Evolutionary conservation across 2,113 vertebrate genomes (phyloP).

Genomic region (Carassius carassius): DNA sequence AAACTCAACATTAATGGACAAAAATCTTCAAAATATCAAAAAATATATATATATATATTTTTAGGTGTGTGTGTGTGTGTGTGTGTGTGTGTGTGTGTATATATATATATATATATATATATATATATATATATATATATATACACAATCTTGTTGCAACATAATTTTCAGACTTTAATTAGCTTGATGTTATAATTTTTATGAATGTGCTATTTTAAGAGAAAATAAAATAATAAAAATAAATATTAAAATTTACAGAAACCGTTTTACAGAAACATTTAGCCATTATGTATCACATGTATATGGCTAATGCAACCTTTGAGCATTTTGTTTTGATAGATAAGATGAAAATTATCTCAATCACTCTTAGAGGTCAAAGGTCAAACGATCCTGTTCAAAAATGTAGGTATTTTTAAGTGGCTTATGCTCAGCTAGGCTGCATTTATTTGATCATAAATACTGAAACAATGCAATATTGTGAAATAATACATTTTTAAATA

Average conservation of each 20-base stretch:
- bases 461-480: neutral
- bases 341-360: neutral
- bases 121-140: too few relatives aligned
- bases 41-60: too few relatives aligned
- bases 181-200: neutral
- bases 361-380: conserved; percentile 21
- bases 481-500: neutral
- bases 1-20: neutral
- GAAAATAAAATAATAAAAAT: too few relatives aligned
- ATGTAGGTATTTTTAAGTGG: neutral
- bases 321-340: neutral
- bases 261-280: neutral
- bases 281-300: neutral
- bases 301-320: neutral
- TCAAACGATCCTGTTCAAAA: neutral
- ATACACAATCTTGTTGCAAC: neutral
- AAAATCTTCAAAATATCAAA: neutral
- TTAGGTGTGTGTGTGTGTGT: too few relatives aligned
- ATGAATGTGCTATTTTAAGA: neutral
- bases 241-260: too few relatives aligned
- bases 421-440: neutral
- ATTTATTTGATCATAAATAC: neutral
- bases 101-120: too few relatives aligned
- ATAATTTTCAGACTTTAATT: neutral
- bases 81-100: too few relatives aligned